Evolutionary conservation across 1,140 invertebrate species (phyloP).

Genomic region (Polypedilum pembai): DNA sequence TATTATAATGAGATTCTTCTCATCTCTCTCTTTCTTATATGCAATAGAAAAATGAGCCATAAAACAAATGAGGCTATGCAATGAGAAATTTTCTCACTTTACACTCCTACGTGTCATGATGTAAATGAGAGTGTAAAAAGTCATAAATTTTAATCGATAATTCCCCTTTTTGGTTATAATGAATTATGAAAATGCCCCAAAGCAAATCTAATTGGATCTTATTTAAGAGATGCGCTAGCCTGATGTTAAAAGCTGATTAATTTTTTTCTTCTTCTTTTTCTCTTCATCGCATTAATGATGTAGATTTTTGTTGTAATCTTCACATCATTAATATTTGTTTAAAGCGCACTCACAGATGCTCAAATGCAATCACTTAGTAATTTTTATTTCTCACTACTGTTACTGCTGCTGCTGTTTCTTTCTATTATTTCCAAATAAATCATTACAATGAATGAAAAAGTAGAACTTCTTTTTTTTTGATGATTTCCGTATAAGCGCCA

Average conservation of each 20-base stretch:
- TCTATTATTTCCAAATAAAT: neutral
- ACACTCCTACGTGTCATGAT: neutral
- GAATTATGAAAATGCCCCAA: neutral
- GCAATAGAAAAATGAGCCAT: neutral
- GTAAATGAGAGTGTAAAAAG: neutral
- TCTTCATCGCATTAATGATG: neutral
- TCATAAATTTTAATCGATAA: neutral
- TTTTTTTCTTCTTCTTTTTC: neutral
- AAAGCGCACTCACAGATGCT: conserved; percentile 15
- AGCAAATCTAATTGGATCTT: neutral
- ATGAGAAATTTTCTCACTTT: conserved; percentile 7
- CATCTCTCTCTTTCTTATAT: neutral
- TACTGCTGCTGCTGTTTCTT: too few species aligned
- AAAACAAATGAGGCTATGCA: neutral
- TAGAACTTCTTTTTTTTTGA: neutral
- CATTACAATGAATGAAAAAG: neutral
- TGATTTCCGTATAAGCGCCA: neutral
- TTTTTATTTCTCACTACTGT: neutral
- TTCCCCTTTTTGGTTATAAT: neutral
- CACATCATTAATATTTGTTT: conserved; percentile 14
- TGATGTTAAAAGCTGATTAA: conserved; percentile 19
- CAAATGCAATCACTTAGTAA: neutral
- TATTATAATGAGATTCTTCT: neutral
- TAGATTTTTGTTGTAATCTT: conserved; percentile 3
- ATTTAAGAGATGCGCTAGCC: neutral